Evolutionary conservation across 2,113 vertebrate species (phyloP).

Genomic region (Tachysurus fulvidraco): DNA sequence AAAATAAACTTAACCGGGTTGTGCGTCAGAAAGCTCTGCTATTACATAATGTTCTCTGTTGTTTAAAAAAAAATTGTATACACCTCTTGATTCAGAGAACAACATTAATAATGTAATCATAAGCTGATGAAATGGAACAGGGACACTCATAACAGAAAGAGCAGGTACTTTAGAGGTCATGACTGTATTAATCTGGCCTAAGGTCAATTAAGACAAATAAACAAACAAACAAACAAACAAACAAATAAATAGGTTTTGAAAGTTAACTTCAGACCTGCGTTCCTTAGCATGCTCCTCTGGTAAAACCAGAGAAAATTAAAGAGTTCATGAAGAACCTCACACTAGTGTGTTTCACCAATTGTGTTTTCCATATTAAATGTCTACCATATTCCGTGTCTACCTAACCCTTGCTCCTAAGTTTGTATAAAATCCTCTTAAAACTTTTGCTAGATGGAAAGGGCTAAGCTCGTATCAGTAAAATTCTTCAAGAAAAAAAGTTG

Average conservation of each 20-base stretch:
- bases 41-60: constrained; percentile 38
- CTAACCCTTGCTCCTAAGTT: not conserved
- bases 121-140: not conserved
- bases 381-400: too few relatives aligned
- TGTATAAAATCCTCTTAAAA: not conserved
- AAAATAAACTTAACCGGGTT: constrained; percentile 35
- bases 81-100: not conserved
- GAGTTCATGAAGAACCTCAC: not conserved
- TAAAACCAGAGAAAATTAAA: too few relatives aligned
- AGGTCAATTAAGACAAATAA: not conserved
- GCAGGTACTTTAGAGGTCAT: not conserved
- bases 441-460: not conserved
- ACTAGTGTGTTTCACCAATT: not conserved
- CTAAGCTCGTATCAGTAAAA: not conserved
- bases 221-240: not conserved
- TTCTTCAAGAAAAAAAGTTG: not conserved
- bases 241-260: not conserved
- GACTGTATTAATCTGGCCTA: not conserved
- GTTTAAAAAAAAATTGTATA: not conserved
- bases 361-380: not conserved
- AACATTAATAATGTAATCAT: not conserved
- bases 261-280: not conserved
- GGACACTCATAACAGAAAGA: not conserved
- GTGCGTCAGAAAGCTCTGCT: constrained; percentile 16
- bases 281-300: not conserved